Conservation (phyloP, 2,797 vertebrate species). For the Apodemus agrarius region DNA sequence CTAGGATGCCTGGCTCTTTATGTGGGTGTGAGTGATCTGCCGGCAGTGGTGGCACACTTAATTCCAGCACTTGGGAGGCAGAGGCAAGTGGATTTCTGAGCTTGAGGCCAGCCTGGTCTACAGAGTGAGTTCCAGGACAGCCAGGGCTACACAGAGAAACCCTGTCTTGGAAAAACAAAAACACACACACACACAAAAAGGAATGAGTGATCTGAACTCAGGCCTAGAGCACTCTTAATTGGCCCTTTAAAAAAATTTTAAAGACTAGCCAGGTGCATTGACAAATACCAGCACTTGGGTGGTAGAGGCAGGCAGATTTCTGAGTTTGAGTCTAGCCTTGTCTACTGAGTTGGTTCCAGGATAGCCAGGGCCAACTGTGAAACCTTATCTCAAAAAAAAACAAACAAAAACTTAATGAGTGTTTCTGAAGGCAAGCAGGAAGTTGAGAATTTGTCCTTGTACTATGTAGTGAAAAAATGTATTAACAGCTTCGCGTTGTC, state of each 20-base stretch:
- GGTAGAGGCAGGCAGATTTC: background rate
- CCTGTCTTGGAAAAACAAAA: too few species aligned
- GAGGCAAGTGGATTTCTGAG: too few species aligned
- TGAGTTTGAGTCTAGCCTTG: background rate
- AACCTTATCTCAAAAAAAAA: background rate
- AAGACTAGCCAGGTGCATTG: background rate
- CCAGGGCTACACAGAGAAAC: too few species aligned
- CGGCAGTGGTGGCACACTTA: too few species aligned
- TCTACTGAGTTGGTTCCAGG: background rate
- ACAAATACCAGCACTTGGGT: background rate
- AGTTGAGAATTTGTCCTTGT: slow-evolving; percentile 44
- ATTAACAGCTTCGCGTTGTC: background rate
- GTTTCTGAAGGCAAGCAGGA: slow-evolving; percentile 33
- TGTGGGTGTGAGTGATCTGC: background rate
- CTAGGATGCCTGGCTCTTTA: background rate
- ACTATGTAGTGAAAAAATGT: slow-evolving; percentile 17
- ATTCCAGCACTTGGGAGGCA: too few species aligned
- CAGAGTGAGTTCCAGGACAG: too few species aligned
- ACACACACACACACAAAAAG: too few species aligned
- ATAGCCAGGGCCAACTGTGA: background rate
- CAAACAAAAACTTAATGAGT: background rate
- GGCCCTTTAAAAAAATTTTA: background rate
- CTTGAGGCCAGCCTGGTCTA: too few species aligned
- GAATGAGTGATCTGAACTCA: background rate
- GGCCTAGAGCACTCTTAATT: background rate